These are phyloP conservation scores for Pharmacophagus antenor DNA, from an alignment of 2,888 invertebrate species.

Conservation along the genomic window DNA sequence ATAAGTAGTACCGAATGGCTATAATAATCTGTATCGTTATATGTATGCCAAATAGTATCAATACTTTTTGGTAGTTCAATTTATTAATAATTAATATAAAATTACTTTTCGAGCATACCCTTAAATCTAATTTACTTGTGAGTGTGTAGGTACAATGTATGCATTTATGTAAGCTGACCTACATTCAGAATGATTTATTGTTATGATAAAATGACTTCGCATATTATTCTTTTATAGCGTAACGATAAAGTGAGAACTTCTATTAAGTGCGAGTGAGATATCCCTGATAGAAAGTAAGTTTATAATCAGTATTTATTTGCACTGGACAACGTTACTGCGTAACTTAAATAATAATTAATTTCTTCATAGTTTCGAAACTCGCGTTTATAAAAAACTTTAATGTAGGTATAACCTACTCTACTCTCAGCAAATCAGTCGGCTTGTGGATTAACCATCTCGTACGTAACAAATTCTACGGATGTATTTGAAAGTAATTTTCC, in stretches of 20 bases:
- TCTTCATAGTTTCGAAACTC: neutral
- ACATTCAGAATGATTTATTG: neutral
- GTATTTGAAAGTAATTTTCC: slow-evolving; percentile 78
- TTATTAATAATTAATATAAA: no score
- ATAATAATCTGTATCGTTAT: no score
- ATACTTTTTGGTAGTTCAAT: no score
- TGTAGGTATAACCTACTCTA: neutral
- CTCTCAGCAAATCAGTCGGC: no score
- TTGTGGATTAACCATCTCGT: slow-evolving; percentile 40
- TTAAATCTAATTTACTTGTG: no score
- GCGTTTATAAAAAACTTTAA: neutral
- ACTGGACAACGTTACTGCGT: neutral
- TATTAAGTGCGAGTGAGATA: no score
- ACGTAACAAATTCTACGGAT: slow-evolving; percentile 62
- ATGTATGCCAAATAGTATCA: no score
- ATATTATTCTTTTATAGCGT: neutral
- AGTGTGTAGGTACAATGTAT: neutral
- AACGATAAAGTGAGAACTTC: neutral
- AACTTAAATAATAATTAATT: neutral
- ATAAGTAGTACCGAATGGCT: no score
- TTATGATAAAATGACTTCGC: neutral
- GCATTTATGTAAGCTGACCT: neutral
- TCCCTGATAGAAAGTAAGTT: neutral
- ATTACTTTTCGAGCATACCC: no score
- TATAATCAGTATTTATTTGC: neutral